Evolutionary conservation across 2,888 invertebrate genomes (phyloP), one percentile per base, ranked within the genome.

Genomic region (Tyria jacobaeae): DNA sequence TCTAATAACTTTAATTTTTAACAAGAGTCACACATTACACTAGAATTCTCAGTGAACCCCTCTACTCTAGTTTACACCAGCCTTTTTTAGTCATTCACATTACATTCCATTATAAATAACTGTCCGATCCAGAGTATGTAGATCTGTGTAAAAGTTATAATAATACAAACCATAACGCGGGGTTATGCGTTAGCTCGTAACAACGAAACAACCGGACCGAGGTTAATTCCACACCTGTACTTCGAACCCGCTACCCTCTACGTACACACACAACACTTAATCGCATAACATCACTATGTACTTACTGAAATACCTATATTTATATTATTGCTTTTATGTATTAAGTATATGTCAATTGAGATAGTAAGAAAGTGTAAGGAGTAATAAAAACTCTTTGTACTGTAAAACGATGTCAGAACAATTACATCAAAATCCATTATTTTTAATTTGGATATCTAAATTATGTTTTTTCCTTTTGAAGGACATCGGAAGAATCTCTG

Each of bases 141-240:
- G 35, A 7, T 51, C 60, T 58, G 10, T 62, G 61, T 62, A 70
- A 64, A 77, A 84, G 89, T 89, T 89, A 89, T 88, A 91, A 90
- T 90, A 90, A 91, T 88, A 90, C 88, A 88, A 86, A 88, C 82
- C 85, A 86, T 90, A 90, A 89, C 87, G 81, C 84, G 81, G 83
- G 84, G 90, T 90, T 89, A 91, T 87, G 88, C 86, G 79, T 81
- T 76, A 80, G 83, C 83, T 83, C 84, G 87, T 90, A 89, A 91
- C 89, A 64, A 81, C 84, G 84, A 76, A 85, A 85, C 87, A 84
- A 82, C 83, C 83, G 82, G 81, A 71, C 84, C 80, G 86, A 83
- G 88, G 89, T 89, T 90, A 89, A 91, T 89, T 86, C 87, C 79
- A 81, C 90, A 91, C 90, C 91, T 91, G 91, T 82, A 89, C 86